These are phyloP conservation scores for Bathynomus jamesi DNA, from an alignment of 1,140 invertebrate genomes.

Conservation along the genomic window DNA sequence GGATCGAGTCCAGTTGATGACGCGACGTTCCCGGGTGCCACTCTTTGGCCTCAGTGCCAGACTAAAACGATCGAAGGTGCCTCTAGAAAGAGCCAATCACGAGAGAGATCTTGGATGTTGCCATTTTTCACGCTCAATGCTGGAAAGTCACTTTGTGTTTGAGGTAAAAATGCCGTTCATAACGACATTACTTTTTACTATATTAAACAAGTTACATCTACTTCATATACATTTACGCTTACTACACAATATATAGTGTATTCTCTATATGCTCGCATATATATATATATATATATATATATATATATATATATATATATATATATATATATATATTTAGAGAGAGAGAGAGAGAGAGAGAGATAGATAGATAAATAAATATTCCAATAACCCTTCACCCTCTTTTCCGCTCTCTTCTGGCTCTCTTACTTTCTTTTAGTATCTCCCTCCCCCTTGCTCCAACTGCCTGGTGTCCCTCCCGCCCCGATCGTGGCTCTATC, in stretches of 20 bases:
- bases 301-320: conserved; percentile 1
- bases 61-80: not conserved
- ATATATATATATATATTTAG: conserved; percentile 5
- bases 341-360: not conserved
- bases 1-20: too few species aligned
- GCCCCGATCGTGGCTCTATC: not conserved
- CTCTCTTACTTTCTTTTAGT: not conserved
- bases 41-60: not conserved
- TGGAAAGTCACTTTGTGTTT: not conserved
- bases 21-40: too few species aligned
- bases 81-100: not conserved
- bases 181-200: too few species aligned
- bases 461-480: not conserved
- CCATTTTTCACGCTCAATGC: not conserved
- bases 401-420: not conserved
- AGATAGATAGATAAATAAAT: not conserved
- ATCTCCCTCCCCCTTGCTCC: not conserved
- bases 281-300: conserved; percentile 8
- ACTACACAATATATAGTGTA: not conserved
- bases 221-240: not conserved
- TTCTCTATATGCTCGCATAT: not conserved
- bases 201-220: not conserved
- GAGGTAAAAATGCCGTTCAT: not conserved
- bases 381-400: not conserved
- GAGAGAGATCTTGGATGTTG: not conserved